Evolutionary conservation across 1,140 invertebrate genomes (phyloP).

Genomic region (Spodoptera litura): DNA sequence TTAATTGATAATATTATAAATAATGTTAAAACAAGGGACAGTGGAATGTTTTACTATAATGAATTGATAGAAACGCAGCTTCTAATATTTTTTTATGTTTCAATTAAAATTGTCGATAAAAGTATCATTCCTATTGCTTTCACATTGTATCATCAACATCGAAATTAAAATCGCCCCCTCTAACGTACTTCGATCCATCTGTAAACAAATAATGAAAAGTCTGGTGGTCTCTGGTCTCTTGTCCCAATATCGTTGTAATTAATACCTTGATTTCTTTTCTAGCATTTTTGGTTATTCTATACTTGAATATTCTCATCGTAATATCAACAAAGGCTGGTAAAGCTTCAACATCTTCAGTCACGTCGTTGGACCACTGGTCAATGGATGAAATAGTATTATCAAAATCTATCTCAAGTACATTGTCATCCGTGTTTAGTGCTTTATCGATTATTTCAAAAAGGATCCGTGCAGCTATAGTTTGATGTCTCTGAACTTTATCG

Average conservation of each 20-base stretch:
- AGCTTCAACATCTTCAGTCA: not conserved
- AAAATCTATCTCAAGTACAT: not conserved
- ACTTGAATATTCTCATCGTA: not conserved
- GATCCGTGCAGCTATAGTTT: not conserved
- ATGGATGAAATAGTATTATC: not conserved
- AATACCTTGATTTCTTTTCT: constrained; percentile 15
- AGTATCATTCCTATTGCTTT: too few species aligned
- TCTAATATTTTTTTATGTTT: too few species aligned
- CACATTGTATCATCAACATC: not conserved
- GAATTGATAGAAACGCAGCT: too few species aligned
- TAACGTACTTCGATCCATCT: constrained; percentile 17
- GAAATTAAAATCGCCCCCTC: constrained; percentile 1
- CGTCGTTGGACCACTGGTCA: not conserved
- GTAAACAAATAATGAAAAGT: constrained; percentile 1
- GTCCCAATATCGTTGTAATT: not conserved
- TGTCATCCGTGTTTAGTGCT: not conserved
- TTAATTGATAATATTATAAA: too few species aligned
- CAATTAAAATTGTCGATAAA: too few species aligned
- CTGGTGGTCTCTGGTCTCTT: not conserved
- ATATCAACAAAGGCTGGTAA: not conserved
- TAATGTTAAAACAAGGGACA: too few species aligned
- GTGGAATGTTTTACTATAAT: too few species aligned
- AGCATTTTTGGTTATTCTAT: constrained; percentile 1
- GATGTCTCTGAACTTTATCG: too few species aligned
- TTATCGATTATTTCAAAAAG: constrained; percentile 5